These are phyloP conservation scores for Xenopus laevis DNA, from an alignment of 2,113 vertebrate genomes.

Conservation along the genomic window DNA sequence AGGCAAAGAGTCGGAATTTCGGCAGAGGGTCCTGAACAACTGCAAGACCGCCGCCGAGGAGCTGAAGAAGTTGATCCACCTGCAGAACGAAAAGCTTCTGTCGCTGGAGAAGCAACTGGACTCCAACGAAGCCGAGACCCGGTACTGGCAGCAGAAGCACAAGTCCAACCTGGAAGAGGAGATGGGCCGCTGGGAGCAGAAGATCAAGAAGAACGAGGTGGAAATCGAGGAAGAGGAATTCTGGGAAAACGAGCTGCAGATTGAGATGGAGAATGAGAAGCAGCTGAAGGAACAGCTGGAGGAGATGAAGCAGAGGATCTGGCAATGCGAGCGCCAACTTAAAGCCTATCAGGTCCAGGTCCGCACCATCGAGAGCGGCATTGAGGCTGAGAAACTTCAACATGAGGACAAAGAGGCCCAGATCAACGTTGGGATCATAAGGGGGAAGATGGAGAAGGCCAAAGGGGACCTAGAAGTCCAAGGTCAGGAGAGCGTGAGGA, in stretches of 20 bases:
- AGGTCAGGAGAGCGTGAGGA: constrained; percentile 82
- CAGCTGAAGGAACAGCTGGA: constrained; percentile 86
- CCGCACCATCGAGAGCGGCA: constrained; percentile 78
- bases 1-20: constrained; percentile 55
- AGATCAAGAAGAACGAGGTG: constrained; percentile 74
- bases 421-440: constrained; percentile 84
- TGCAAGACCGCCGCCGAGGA: constrained; percentile 68
- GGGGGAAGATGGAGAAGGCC: constrained; percentile 81
- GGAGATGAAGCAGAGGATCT: constrained; percentile 79
- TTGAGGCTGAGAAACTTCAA: constrained; percentile 85
- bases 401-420: constrained; percentile 80
- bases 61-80: constrained; percentile 76
- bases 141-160: constrained; percentile 78
- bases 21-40: neutral
- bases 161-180: constrained; percentile 79
- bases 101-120: constrained; percentile 81
- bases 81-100: constrained; percentile 86
- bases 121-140: constrained; percentile 77
- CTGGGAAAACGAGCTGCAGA: constrained; percentile 94
- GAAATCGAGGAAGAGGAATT: constrained; percentile 97
- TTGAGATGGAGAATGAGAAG: constrained; percentile 92
- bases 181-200: constrained; percentile 75
- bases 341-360: constrained; percentile 78
- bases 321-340: constrained; percentile 79
- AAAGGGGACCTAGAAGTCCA: constrained; percentile 84